Percentiles rank a stretch among this genome's conserved stretches.
Conservation (phyloP, 2,113 vertebrate species). For the Gadus chalcogrammus region DNA sequence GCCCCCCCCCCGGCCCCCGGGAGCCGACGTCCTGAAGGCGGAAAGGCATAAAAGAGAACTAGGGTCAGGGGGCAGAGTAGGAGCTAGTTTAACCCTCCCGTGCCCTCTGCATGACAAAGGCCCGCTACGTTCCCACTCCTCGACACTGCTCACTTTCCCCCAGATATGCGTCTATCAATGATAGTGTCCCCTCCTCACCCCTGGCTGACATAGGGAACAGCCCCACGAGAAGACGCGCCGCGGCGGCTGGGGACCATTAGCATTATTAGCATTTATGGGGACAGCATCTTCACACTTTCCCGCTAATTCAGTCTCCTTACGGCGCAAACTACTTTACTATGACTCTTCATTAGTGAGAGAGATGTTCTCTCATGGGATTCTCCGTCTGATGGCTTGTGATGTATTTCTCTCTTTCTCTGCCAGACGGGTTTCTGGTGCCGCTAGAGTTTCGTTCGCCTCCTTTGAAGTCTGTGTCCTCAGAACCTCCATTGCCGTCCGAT, state of each 20-base stretch:
- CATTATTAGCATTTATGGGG: too few relatives aligned
- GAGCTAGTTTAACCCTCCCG: constrained; percentile 60
- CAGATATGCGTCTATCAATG: constrained; percentile 64
- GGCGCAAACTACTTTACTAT: too few relatives aligned
- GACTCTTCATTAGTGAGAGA: too few relatives aligned
- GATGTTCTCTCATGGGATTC: too few relatives aligned
- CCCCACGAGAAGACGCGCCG: constrained; percentile 1
- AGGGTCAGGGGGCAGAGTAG: constrained; percentile 49
- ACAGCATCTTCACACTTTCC: too few relatives aligned
- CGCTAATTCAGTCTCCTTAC: too few relatives aligned
- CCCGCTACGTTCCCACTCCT: constrained; percentile 55
- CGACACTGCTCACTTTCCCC: constrained; percentile 55
- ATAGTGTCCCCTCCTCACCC: constrained; percentile 26
- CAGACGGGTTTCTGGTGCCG: background rate
- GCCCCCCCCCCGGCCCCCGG: background rate
- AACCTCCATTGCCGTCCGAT: background rate
- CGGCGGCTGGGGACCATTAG: background rate
- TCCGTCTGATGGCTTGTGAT: too few relatives aligned
- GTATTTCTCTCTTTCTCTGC: background rate
- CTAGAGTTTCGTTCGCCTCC: too few relatives aligned
- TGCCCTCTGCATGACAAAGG: constrained; percentile 69
- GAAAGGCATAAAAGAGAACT: constrained; percentile 60
- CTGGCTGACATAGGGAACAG: constrained; percentile 17
- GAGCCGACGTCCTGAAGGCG: constrained; percentile 42
- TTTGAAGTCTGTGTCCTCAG: background rate